These are phyloP conservation scores for Drosophila greeni DNA, from an alignment of 2,888 invertebrate genomes.

Conservation along the genomic window DNA sequence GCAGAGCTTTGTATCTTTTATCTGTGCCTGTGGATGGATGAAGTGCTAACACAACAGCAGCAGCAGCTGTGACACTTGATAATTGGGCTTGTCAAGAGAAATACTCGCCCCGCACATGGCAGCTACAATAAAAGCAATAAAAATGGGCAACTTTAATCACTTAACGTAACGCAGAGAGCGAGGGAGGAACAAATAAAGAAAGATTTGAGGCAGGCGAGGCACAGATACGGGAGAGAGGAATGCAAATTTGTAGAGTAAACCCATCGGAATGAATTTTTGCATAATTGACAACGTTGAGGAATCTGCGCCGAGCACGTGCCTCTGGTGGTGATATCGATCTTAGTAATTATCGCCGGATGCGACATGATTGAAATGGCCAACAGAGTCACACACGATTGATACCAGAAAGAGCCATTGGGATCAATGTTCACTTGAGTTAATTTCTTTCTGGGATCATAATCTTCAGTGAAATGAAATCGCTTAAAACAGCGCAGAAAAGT, in stretches of 20 bases:
- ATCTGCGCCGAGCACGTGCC: conserved; percentile 22
- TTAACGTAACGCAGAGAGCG: conserved; percentile 23
- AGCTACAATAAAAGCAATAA: conserved; percentile 12
- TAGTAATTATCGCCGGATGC: conserved; percentile 24
- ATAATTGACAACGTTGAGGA: conserved; percentile 33
- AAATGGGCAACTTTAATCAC: conserved; percentile 15
- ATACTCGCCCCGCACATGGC: conserved; percentile 22
- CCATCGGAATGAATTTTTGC: conserved; percentile 16
- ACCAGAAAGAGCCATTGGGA: neutral
- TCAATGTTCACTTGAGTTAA: neutral
- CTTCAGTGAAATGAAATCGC: neutral
- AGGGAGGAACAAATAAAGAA: conserved; percentile 19
- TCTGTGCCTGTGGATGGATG: conserved; percentile 19
- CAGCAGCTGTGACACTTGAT: conserved; percentile 57
- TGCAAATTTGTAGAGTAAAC: conserved; percentile 21
- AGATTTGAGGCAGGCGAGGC: neutral
- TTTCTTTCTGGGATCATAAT: neutral
- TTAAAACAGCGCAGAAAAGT: neutral
- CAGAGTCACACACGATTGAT: neutral
- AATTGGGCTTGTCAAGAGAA: conserved; percentile 59
- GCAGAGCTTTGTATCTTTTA: conserved; percentile 30
- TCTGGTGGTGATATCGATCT: conserved; percentile 10
- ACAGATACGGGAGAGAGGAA: neutral
- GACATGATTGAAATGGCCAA: conserved; percentile 5
- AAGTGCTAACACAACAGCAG: conserved; percentile 32